phyloP scores from a whole-genome alignment of 30 jellyfish, hydroid and myxozoan genomes.

The Phacellophora camtschatica region DNA sequence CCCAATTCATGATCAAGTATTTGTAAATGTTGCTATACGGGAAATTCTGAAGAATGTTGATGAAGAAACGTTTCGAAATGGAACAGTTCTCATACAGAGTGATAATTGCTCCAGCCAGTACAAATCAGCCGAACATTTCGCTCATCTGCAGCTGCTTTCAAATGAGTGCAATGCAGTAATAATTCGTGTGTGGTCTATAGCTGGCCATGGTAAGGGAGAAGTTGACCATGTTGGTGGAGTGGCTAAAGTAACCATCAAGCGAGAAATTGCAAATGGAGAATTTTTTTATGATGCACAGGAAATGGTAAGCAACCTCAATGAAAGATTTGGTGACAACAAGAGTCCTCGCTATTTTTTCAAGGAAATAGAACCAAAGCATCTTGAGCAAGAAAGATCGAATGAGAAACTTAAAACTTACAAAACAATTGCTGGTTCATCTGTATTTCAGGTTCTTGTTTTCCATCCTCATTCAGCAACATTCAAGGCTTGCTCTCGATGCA shows the following conservation, averaged over 20 bases:
- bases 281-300: constrained; percentile 18
- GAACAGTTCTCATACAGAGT: constrained; percentile 12
- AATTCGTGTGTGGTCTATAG: constrained; percentile 9
- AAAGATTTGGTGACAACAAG: constrained; percentile 6
- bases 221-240: constrained; percentile 52
- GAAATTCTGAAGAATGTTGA: constrained; percentile 18
- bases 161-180: background rate
- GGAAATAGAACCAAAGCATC: background rate
- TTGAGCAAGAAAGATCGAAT: constrained; percentile 7
- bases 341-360: constrained; percentile 21
- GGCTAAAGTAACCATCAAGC: constrained; percentile 23
- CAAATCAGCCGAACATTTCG: constrained; percentile 53
- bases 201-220: constrained; percentile 45
- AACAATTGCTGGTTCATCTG: constrained; percentile 11
- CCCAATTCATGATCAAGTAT: constrained; percentile 26
- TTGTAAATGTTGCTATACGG: constrained; percentile 14
- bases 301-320: constrained; percentile 9
- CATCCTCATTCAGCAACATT: constrained; percentile 4
- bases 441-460: constrained; percentile 26
- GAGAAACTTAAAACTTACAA: constrained; percentile 9
- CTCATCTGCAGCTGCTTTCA: constrained; percentile 26
- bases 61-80: constrained; percentile 16
- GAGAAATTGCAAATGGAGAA: constrained; percentile 28
- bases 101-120: constrained; percentile 27
- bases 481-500: constrained; percentile 26